phyloP scores from a whole-genome alignment of 1,140 invertebrate species.

The Helicorthomorpha holstii region DNA sequence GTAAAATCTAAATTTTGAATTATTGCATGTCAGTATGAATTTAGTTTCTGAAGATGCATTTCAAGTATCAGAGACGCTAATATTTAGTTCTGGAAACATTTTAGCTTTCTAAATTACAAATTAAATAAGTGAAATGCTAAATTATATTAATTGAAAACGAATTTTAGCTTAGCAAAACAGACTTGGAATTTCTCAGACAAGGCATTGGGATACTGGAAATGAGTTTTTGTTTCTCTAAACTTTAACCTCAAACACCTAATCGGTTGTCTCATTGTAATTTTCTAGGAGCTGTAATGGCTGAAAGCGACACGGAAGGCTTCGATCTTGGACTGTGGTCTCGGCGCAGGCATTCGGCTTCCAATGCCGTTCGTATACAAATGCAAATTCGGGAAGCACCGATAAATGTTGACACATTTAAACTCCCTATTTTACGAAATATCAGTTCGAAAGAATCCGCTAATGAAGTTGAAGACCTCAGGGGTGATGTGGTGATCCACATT shows the following conservation, averaged over 20 bases:
- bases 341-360: neutral
- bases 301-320: conserved; percentile 2
- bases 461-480: neutral
- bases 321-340: neutral
- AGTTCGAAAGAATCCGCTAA: neutral
- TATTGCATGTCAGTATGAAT: neutral
- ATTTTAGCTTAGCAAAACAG: neutral
- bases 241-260: neutral
- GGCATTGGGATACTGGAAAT: too few relatives aligned
- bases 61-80: neutral
- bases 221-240: conserved; percentile 1
- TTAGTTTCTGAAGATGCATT: neutral
- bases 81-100: neutral
- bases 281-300: conserved; percentile 5
- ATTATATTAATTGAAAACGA: neutral
- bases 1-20: neutral
- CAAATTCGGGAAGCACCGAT: neutral
- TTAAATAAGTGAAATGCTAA: neutral
- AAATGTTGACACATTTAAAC: neutral
- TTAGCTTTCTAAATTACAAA: neutral
- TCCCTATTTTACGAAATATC: neutral
- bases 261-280: neutral
- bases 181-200: too few relatives aligned
- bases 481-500: neutral
- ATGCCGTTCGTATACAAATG: conserved; percentile 6